Base-by-base conservation (phyloP, 2,113 vertebrate genomes). In the Carlito syrichta region DNA sequence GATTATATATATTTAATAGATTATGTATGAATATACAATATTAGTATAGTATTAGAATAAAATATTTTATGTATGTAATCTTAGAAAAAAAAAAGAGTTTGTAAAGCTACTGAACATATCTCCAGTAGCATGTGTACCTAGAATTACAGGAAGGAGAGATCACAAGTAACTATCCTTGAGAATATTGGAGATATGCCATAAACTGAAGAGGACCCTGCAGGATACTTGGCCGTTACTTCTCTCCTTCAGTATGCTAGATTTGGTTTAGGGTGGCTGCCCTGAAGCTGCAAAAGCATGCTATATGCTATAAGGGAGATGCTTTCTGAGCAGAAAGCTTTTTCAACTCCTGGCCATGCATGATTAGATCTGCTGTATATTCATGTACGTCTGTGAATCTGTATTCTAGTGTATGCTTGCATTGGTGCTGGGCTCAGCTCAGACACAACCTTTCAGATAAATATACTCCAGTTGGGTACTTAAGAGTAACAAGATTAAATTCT, bases 391-490 rank as follows among this genome's bases (percentile, higher is more conserved):
- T 25, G 32, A 50, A 40, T 71, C 12, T 35, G 9, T 71, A 62
- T 48, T 88, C 95, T 23, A 45, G 56, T 35, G 38, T 27, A 23
- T 22, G 20, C 43, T 54, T 83, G 50, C 32, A 30, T 32, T 52
- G 95, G 50, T 95, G 27, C 92, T 66, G 27, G n/a, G 43, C 63
- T 94, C 58, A 20, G 68, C 52, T 95, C 89, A 95, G 62, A 95
- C 91, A 68, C 50, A 74, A 96, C 52, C 56, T 89, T 89, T 88
- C 22, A 48, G 74, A 71, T 81, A 82, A 85, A 95, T 50, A 78
- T 40, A 62, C 56, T 74, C 56, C 32, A 27, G 48, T 30, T 40
- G 63, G 19, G 71, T 96, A 79, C 69, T 89, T 73, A 78, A 86
- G 94, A 84, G 60, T 71, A 81, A 56, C 48, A 63, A 89, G 68